Conservation (phyloP, 2,113 vertebrate species). For the Paramisgurnus dabryanus region DNA sequence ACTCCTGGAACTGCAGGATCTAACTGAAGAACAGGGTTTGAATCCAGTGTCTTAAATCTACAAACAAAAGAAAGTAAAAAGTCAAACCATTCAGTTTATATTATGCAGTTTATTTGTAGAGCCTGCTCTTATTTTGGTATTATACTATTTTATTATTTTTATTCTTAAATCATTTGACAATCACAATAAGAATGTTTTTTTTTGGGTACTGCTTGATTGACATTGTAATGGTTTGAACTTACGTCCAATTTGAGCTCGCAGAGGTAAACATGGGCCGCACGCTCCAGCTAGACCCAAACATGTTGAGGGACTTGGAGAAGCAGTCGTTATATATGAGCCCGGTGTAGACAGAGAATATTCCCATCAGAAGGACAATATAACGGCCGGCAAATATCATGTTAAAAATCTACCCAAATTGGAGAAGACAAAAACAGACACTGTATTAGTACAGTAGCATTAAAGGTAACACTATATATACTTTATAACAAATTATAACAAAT, state of each 20-base stretch:
- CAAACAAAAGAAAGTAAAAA: neutral
- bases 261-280: slow-evolving; percentile 88
- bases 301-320: slow-evolving; percentile 96
- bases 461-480: neutral
- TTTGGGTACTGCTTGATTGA: neutral
- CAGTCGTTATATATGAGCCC: slow-evolving; percentile 98
- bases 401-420: slow-evolving; percentile 81
- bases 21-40: slow-evolving; percentile 83
- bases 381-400: slow-evolving; percentile 93
- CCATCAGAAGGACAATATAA: slow-evolving; percentile 97
- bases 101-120: too few relatives aligned
- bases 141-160: neutral
- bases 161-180: neutral
- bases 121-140: too few relatives aligned
- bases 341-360: slow-evolving; percentile 92
- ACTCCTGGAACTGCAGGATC: slow-evolving; percentile 87
- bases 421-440: neutral
- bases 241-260: slow-evolving; percentile 88
- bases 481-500: neutral
- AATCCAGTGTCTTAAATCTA: slow-evolving; percentile 78
- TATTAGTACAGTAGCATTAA: neutral
- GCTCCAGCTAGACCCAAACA: slow-evolving; percentile 96
- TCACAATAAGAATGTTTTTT: neutral
- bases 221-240: slow-evolving; percentile 68
- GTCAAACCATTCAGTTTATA: too few relatives aligned